Evolutionary conservation across 2,888 invertebrate species (phyloP).

Genomic region (Xestia xanthographa): DNA sequence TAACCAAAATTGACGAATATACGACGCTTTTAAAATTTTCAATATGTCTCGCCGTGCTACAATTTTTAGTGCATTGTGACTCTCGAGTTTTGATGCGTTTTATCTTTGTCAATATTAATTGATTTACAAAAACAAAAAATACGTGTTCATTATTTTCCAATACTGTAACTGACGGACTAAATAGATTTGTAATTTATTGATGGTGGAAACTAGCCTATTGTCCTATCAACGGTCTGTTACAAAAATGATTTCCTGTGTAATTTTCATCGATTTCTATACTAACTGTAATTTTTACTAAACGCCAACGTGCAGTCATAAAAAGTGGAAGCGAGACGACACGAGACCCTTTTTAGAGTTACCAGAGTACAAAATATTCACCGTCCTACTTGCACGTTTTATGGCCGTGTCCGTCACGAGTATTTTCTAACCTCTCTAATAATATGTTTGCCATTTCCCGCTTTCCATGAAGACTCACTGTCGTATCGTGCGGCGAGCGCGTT

Average conservation of each 20-base stretch:
- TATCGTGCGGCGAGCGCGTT: slow-evolving; percentile 88
- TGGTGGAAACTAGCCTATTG: too few species aligned
- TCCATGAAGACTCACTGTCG: slow-evolving; percentile 83
- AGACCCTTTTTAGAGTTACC: background rate
- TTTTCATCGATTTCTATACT: background rate
- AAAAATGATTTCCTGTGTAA: background rate
- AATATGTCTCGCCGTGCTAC: too few species aligned
- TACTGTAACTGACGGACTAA: too few species aligned
- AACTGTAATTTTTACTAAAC: background rate
- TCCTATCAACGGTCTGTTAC: background rate
- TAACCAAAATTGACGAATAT: too few species aligned
- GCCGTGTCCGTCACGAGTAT: background rate
- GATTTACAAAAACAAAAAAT: too few species aligned
- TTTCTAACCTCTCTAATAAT: slow-evolving; percentile 49
- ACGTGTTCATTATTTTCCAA: too few species aligned
- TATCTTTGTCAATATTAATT: too few species aligned
- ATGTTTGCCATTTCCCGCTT: slow-evolving; percentile 54
- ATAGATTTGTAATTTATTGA: too few species aligned
- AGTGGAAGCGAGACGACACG: background rate
- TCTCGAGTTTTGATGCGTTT: too few species aligned
- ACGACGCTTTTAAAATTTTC: too few species aligned
- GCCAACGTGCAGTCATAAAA: background rate
- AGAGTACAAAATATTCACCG: background rate
- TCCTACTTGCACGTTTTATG: background rate
- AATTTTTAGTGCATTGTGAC: too few species aligned